Evolutionary conservation across 2,888 invertebrate species (phyloP).

Genomic region (Tethea ocularis): DNA sequence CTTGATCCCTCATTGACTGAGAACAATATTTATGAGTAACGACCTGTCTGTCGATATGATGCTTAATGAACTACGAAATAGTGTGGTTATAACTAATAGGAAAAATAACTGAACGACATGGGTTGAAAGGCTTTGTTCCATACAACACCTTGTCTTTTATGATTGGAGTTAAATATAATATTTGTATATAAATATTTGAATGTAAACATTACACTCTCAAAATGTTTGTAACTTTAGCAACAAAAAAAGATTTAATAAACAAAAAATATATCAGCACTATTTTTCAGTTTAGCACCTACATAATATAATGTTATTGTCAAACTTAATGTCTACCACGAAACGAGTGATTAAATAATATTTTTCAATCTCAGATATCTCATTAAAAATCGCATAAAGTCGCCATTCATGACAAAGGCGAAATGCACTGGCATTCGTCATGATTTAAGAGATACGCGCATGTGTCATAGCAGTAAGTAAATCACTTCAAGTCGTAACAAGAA

Average conservation of each 20-base stretch:
- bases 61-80: slow-evolving; percentile 71
- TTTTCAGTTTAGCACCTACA: slow-evolving; percentile 24
- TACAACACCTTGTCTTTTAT: background rate
- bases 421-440: slow-evolving; percentile 52
- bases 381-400: slow-evolving; percentile 71
- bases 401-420: slow-evolving; percentile 64
- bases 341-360: slow-evolving; percentile 57
- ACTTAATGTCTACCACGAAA: slow-evolving; percentile 48
- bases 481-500: slow-evolving; percentile 68
- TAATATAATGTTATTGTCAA: slow-evolving; percentile 40
- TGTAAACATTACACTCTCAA: too few relatives aligned
- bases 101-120: slow-evolving; percentile 53
- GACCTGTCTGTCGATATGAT: slow-evolving; percentile 65
- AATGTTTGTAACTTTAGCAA: too few relatives aligned
- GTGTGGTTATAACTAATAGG: slow-evolving; percentile 67
- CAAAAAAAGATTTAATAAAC: too few relatives aligned
- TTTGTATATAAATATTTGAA: background rate
- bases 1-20: slow-evolving; percentile 46
- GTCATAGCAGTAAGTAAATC: slow-evolving; percentile 81
- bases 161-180: background rate
- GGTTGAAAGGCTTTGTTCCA: slow-evolving; percentile 31
- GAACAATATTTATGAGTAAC: slow-evolving; percentile 73
- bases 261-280: background rate
- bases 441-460: slow-evolving; percentile 67
- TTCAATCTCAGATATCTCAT: slow-evolving; percentile 70